Percentiles rank a stretch among this genome's conserved stretches.
phyloP scores from a whole-genome alignment of 2,113 vertebrate species.

The Protobothrops mucrosquamatus region DNA sequence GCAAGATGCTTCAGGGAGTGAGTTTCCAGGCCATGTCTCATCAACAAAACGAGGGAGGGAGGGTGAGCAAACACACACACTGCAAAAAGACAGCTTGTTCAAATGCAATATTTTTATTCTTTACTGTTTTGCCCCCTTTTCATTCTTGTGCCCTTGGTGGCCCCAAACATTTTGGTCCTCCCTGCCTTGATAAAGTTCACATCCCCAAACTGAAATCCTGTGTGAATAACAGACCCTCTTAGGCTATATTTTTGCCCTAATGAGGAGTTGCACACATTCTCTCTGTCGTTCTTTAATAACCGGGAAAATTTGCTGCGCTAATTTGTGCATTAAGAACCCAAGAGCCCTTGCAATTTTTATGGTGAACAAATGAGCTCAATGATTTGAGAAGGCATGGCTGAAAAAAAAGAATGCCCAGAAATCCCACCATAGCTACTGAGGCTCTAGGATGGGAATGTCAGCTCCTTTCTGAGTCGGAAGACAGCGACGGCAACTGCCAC shows the following conservation, averaged over 20 bases:
- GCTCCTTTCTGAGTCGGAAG: slow-evolving; percentile 31
- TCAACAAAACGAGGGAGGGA: background rate
- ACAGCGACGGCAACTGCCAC: slow-evolving; percentile 37
- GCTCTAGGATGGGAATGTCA: slow-evolving; percentile 8
- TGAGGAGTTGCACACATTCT: background rate
- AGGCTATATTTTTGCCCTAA: background rate
- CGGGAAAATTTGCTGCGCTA: background rate
- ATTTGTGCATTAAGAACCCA: background rate
- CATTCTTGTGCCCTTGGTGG: background rate
- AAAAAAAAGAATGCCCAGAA: background rate
- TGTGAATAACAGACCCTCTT: background rate
- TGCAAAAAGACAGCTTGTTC: background rate
- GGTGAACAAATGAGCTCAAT: background rate
- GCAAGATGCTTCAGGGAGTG: background rate
- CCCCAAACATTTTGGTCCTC: background rate
- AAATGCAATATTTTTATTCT: background rate
- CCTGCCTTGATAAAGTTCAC: background rate
- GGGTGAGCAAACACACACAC: background rate
- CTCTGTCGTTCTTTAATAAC: background rate
- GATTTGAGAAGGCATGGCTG: background rate
- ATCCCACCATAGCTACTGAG: background rate
- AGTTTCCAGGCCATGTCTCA: background rate
- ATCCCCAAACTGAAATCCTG: background rate
- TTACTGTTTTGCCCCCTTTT: background rate
- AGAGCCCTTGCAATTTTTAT: background rate